Evolutionary conservation across 1,140 invertebrate genomes (phyloP).

Genomic region (Bombus superbus): DNA sequence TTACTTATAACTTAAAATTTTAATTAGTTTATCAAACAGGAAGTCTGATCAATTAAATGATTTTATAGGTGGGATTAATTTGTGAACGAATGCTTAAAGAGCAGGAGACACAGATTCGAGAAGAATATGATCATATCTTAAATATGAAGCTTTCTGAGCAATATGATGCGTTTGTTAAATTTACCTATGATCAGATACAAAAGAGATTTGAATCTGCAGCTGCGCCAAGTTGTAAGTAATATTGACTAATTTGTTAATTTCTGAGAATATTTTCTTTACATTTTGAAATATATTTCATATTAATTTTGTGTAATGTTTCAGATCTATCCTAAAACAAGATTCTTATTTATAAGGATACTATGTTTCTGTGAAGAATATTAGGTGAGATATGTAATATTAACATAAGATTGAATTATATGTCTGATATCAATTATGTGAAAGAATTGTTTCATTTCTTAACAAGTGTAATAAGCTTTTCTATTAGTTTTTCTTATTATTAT

Average conservation of each 20-base stretch:
- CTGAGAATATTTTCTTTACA: neutral
- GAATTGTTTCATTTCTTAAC: neutral
- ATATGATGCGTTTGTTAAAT: constrained; percentile 98
- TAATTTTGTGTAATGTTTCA: constrained; percentile 57
- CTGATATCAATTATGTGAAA: neutral
- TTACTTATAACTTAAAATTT: constrained; percentile 72
- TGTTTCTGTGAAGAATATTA: constrained; percentile 79
- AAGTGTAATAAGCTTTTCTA: constrained; percentile 10
- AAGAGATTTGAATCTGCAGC: constrained; percentile 89
- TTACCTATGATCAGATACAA: constrained; percentile 98
- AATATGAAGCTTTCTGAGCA: constrained; percentile 97
- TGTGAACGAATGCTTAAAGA: constrained; percentile 97
- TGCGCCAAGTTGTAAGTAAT: constrained; percentile 88
- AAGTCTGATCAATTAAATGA: neutral
- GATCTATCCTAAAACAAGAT: constrained; percentile 79
- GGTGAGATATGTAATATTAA: constrained; percentile 57
- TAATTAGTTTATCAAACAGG: constrained; percentile 4
- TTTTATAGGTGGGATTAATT: constrained; percentile 92
- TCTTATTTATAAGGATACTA: constrained; percentile 74
- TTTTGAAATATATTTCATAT: neutral
- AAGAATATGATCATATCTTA: constrained; percentile 96
- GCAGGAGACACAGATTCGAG: constrained; percentile 93
- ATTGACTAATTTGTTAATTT: constrained; percentile 42
- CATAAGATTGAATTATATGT: neutral
- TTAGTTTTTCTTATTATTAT: constrained; percentile 26